Conservation (phyloP, 1,140 invertebrate species). For the Ostrea denselamellosa region DNA sequence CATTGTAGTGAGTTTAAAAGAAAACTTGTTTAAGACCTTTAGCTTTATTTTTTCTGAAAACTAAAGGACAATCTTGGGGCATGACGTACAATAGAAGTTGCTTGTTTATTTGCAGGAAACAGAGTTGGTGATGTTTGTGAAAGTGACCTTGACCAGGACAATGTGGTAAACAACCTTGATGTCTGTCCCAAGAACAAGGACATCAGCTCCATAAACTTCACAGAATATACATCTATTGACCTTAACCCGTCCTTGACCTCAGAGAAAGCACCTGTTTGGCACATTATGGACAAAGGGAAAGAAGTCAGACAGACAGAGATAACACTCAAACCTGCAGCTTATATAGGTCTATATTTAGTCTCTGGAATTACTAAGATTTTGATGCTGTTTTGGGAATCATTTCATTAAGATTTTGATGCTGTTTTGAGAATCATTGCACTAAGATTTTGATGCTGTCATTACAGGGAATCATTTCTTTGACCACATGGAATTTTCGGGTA, state of each 20-base stretch:
- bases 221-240: slow-evolving; percentile 53
- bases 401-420: background rate
- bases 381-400: too few species aligned
- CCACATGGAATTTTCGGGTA: slow-evolving; percentile 53
- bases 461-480: slow-evolving; percentile 47
- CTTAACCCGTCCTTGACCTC: slow-evolving; percentile 55
- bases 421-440: too few species aligned
- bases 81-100: too few species aligned
- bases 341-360: slow-evolving; percentile 55
- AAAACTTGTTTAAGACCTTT: too few species aligned
- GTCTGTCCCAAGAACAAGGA: slow-evolving; percentile 60
- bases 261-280: slow-evolving; percentile 52
- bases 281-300: slow-evolving; percentile 55
- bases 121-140: slow-evolving; percentile 66
- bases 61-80: too few species aligned
- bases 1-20: too few species aligned
- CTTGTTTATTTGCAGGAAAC: slow-evolving; percentile 54
- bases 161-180: slow-evolving; percentile 59
- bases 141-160: slow-evolving; percentile 63
- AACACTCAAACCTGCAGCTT: slow-evolving; percentile 58
- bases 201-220: slow-evolving; percentile 56
- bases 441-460: background rate
- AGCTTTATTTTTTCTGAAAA: too few species aligned
- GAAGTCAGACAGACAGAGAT: slow-evolving; percentile 57
- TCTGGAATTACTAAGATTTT: too few species aligned